These are phyloP conservation scores for Hypomesus transpacificus DNA, from an alignment of 2,113 vertebrate genomes.

Conservation along the genomic window DNA sequence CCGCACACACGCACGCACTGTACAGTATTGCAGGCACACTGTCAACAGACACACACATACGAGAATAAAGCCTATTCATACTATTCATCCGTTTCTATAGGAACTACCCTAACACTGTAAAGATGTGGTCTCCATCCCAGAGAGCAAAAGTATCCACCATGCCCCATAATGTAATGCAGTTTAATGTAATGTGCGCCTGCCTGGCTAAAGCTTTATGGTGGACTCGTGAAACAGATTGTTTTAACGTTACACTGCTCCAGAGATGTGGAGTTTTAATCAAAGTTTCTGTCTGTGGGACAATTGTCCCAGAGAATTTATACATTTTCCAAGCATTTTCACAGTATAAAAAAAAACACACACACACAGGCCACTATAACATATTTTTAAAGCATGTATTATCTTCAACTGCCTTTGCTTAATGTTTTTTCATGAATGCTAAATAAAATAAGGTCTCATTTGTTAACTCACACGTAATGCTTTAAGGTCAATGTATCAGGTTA, in stretches of 20 bases:
- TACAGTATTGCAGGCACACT: no score
- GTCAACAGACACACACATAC: no score
- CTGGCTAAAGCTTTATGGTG: slow-evolving; percentile 30
- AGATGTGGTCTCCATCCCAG: slow-evolving; percentile 44
- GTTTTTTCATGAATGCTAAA: background rate
- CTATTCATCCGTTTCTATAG: slow-evolving; percentile 50
- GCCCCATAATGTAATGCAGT: slow-evolving; percentile 20
- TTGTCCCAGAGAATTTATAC: background rate
- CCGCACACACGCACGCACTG: no score
- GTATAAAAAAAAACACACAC: background rate
- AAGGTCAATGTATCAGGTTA: slow-evolving; percentile 2
- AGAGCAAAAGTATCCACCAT: background rate
- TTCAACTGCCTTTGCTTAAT: background rate
- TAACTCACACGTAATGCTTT: background rate
- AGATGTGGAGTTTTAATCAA: background rate
- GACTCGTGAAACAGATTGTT: slow-evolving; percentile 7
- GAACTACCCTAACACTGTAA: slow-evolving; percentile 51
- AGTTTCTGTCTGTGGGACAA: background rate
- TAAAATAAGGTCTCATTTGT: background rate
- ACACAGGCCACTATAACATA: no score
- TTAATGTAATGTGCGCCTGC: slow-evolving; percentile 3
- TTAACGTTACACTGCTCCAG: background rate
- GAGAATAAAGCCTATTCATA: slow-evolving; percentile 26
- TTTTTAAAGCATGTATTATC: background rate
- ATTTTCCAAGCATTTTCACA: background rate